Conservation (phyloP, 2,113 vertebrate genomes). For the Fulmarus glacialis region DNA sequence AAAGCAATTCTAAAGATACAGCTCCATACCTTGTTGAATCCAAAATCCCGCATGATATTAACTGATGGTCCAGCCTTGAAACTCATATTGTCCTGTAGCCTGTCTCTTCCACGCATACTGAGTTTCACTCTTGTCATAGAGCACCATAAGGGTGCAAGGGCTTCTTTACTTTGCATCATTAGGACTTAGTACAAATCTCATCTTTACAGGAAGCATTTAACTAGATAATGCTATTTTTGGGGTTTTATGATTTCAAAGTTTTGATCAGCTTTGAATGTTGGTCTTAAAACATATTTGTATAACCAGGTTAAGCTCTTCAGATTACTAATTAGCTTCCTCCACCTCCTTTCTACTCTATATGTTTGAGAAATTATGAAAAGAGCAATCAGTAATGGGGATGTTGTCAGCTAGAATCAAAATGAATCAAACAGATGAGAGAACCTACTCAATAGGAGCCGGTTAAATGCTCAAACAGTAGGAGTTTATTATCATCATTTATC, state of each 20-base stretch:
- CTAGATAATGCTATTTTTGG: conserved; percentile 19
- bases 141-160: accelerated
- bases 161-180: neutral
- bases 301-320: conserved; percentile 70
- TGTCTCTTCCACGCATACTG: accelerated
- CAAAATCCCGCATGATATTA: neutral
- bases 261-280: conserved; percentile 53
- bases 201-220: neutral
- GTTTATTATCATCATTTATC: conserved; percentile 71
- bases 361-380: conserved; percentile 78
- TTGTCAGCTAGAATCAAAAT: conserved; percentile 78
- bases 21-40: neutral
- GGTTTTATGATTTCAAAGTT: conserved; percentile 56
- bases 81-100: neutral
- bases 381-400: conserved; percentile 69
- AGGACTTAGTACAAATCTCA: neutral
- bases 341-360: conserved; percentile 55
- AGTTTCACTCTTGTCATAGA: neutral
- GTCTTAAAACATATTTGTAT: conserved; percentile 46
- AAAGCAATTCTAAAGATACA: neutral
- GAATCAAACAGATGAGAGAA: conserved; percentile 78
- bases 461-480: conserved; percentile 81
- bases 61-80: neutral
- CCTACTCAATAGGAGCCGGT: conserved; percentile 75
- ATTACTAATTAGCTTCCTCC: conserved; percentile 75